Conservation (phyloP, 1,140 invertebrate species). For the Dreissena polymorpha region DNA sequence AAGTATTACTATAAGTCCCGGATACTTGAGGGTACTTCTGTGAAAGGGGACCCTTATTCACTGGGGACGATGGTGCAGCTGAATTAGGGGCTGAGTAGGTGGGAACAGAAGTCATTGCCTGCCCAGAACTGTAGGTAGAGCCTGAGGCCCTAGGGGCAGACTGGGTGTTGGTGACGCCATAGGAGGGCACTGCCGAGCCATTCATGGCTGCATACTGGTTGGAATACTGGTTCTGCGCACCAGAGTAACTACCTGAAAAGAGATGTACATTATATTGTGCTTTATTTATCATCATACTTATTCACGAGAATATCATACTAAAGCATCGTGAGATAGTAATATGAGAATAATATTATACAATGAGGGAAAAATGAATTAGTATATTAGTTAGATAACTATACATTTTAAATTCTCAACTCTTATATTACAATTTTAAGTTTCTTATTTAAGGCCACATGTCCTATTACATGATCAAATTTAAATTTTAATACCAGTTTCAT, state of each 20-base stretch:
- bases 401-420: too few species aligned
- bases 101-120: not conserved
- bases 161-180: slow-evolving; percentile 32
- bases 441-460: too few species aligned
- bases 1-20: not conserved
- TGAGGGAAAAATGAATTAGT: too few species aligned
- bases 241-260: slow-evolving; percentile 11
- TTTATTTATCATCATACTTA: too few species aligned
- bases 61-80: slow-evolving; percentile 44
- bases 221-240: slow-evolving; percentile 26
- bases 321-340: too few species aligned
- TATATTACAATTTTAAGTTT: too few species aligned
- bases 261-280: too few species aligned
- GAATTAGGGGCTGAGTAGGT: slow-evolving; percentile 25
- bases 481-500: too few species aligned
- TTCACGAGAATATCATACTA: too few species aligned
- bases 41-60: slow-evolving; percentile 60
- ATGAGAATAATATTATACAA: too few species aligned
- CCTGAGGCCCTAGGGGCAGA: not conserved
- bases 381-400: too few species aligned
- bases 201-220: slow-evolving; percentile 62
- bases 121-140: slow-evolving; percentile 6
- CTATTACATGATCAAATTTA: too few species aligned
- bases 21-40: slow-evolving; percentile 67
- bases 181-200: slow-evolving; percentile 32